Conservation (phyloP, 2,113 vertebrate species). For the Craseonycteris thonglongyai region DNA sequence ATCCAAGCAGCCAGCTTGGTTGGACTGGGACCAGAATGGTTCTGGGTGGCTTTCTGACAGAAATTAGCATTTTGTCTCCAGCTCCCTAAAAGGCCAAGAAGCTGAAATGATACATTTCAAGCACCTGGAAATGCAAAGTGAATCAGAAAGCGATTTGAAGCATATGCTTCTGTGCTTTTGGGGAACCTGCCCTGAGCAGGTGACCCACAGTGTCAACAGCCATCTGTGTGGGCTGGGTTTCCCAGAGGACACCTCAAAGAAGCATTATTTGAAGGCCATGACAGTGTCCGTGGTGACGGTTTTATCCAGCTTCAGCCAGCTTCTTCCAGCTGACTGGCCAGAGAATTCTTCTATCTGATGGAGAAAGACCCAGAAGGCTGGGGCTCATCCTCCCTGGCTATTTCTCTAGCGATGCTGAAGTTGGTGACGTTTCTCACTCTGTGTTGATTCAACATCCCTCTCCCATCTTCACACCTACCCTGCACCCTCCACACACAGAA, state of each 20-base stretch:
- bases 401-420: slow-evolving; percentile 55
- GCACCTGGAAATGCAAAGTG: background rate
- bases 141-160: background rate
- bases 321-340: background rate
- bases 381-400: background rate
- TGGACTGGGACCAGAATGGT: background rate
- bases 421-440: slow-evolving; percentile 57
- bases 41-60: background rate
- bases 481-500: background rate
- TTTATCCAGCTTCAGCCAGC: background rate
- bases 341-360: background rate
- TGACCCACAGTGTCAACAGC: background rate
- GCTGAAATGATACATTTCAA: background rate
- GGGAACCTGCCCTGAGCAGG: background rate
- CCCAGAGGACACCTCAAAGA: background rate
- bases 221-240: background rate
- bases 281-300: background rate
- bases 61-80: background rate
- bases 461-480: slow-evolving; percentile 19
- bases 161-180: background rate
- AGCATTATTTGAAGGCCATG: background rate
- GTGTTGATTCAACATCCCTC: background rate
- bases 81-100: background rate
- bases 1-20: background rate
- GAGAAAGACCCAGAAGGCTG: background rate